These are phyloP conservation scores for Aculops lycopersici DNA, from an alignment of 1,140 invertebrate species.

Conservation along the genomic window DNA sequence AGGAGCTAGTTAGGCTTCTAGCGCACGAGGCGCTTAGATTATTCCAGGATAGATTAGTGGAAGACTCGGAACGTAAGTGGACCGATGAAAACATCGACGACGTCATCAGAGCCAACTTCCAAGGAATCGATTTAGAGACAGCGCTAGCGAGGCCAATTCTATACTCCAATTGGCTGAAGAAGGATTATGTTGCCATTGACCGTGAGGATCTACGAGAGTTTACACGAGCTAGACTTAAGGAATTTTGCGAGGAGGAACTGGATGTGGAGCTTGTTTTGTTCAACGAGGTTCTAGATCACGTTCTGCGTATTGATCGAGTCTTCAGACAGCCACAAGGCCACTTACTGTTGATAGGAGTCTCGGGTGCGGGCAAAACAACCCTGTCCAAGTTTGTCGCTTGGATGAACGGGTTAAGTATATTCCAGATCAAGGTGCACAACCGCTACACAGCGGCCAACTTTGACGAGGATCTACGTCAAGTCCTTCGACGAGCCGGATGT, in stretches of 20 bases:
- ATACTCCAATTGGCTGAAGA: slow-evolving; percentile 94
- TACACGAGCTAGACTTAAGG: slow-evolving; percentile 74
- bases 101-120: slow-evolving; percentile 74
- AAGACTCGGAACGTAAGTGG: slow-evolving; percentile 74
- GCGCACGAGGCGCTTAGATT: slow-evolving; percentile 86
- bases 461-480: slow-evolving; percentile 81
- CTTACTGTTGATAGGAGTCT: slow-evolving; percentile 74
- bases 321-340: slow-evolving; percentile 95
- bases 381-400: slow-evolving; percentile 93
- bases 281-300: slow-evolving; percentile 93
- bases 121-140: slow-evolving; percentile 43
- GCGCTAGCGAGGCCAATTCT: slow-evolving; percentile 64
- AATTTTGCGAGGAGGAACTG: slow-evolving; percentile 95
- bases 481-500: slow-evolving; percentile 69
- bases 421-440: slow-evolving; percentile 93
- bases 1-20: slow-evolving; percentile 83
- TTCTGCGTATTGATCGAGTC: slow-evolving; percentile 85
- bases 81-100: slow-evolving; percentile 90
- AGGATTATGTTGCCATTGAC: slow-evolving; percentile 87
- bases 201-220: slow-evolving; percentile 79
- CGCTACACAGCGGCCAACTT: slow-evolving; percentile 95
- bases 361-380: slow-evolving; percentile 93
- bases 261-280: slow-evolving; percentile 92
- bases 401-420: slow-evolving; percentile 95
- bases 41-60: slow-evolving; percentile 71